Percentiles rank a stretch among this genome's conserved stretches.
Evolutionary conservation across 2,888 invertebrate species (phyloP).

Genomic region (Schrankia costaestrigalis): DNA sequence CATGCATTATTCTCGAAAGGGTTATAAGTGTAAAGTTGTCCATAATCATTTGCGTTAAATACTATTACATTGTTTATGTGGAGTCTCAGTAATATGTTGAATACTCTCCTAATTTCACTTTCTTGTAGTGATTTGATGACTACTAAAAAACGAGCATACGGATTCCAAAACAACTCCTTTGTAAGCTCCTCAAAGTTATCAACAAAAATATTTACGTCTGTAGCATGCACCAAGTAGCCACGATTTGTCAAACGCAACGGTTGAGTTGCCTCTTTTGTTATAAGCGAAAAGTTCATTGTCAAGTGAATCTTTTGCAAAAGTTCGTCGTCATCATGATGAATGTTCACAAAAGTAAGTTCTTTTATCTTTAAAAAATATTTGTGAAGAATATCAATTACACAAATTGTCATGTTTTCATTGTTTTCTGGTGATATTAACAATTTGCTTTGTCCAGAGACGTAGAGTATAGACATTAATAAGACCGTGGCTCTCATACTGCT

Average conservation of each 20-base stretch:
- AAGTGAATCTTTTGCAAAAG: no score
- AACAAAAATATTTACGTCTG: slow-evolving; percentile 20
- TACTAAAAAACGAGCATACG: slow-evolving; percentile 37
- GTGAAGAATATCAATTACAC: slow-evolving; percentile 8
- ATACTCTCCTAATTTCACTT: slow-evolving; percentile 2
- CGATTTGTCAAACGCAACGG: slow-evolving; percentile 12
- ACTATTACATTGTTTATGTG: slow-evolving; percentile 34
- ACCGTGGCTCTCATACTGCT: no score
- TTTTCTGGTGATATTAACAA: neutral
- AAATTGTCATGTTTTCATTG: slow-evolving; percentile 5
- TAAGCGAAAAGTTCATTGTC: slow-evolving; percentile 13
- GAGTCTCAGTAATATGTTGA: neutral
- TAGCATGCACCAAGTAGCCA: slow-evolving; percentile 19
- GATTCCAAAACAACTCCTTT: slow-evolving; percentile 43
- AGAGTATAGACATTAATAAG: slow-evolving; percentile 6
- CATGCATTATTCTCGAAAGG: slow-evolving; percentile 22
- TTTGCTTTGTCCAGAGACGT: slow-evolving; percentile 9
- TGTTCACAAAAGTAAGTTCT: slow-evolving; percentile 9
- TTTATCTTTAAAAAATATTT: slow-evolving; percentile 7
- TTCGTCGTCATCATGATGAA: neutral
- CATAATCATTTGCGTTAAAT: slow-evolving; percentile 35
- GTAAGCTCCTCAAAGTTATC: slow-evolving; percentile 22
- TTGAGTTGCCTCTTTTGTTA: slow-evolving; percentile 4
- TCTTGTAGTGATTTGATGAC: slow-evolving; percentile 27
- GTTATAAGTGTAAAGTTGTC: slow-evolving; percentile 50